Evolutionary conservation across 2,797 vertebrate genomes (phyloP), one percentile per base, ranked within the genome.

Genomic region (Lepilemur septentrionalis): DNA sequence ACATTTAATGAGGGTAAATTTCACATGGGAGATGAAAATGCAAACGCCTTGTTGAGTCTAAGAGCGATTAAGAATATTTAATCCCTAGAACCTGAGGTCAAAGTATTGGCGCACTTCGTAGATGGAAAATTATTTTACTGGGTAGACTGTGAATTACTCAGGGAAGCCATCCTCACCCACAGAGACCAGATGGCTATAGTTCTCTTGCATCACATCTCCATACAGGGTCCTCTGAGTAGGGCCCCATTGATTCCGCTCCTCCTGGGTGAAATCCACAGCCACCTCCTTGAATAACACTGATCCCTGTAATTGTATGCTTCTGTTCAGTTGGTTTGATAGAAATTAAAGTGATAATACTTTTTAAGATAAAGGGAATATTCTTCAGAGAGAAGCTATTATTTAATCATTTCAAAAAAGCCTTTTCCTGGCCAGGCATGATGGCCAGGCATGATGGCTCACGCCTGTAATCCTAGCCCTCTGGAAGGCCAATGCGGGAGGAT

Each of bases 211-310:
- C 59, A 91, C 79, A 63, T 93, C 67, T 96, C 88, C 95, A 46
- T 95, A 91, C 59, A 91, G 50, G 78, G 35, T 96, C 43, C 78
- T 83, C 72, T 93, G 87, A 88, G 52, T 41, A 88, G 57, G 59
- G 57, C 96, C 87, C 70, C 84, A 70, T 78, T 43, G 69, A 67
- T 69, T 88, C 78, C 70, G 84, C 46, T 48, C 15, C 73, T 76
- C 17, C 46, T n/a, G 46, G 18, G 46, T 76, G 73, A 50, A 50
- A 76, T 91, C 78, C 83, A 91, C 91, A 91, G 87, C 84, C 78
- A 95, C 93, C 93, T 96, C 89, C 17, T 97, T 52, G 3, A 95
- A 89, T 78, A 89, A 97, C 85, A 94, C 55, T 12, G 30, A 92
- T 87, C 70, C 87, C 90, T 91, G 87, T 55, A 83, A 93, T 88